Base-by-base conservation (phyloP, 1,140 invertebrate species). In the Sycobia sp. region DNA sequence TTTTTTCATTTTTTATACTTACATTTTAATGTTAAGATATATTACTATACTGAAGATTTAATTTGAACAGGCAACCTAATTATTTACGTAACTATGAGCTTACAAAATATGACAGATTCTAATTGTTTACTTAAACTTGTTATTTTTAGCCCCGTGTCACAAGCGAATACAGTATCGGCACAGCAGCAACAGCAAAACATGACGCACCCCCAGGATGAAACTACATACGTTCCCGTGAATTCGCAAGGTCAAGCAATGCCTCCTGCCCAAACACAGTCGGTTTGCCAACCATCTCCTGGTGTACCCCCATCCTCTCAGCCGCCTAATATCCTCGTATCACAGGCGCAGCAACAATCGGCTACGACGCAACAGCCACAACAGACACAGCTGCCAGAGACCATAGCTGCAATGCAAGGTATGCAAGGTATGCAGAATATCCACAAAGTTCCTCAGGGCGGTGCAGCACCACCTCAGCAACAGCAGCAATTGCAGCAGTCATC, bases 81-180 rank as follows among this genome's bases (percentile, higher is more conserved):
- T n/a, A n/a, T n/a, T n/a, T n/a, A n/a, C n/a, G n/a, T n/a, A n/a
- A n/a, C n/a, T n/a, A n/a, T n/a, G n/a, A n/a, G n/a, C n/a, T n/a
- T n/a, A n/a, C n/a, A n/a, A n/a, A n/a, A n/a, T n/a, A n/a, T n/a
- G n/a, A n/a, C n/a, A n/a, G n/a, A n/a, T 7, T 16, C 8, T 32
- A 4, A 32, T 16, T 20, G n/a, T 10, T 43, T 16, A 14, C 38
- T n/a, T 39, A 9, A 1, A 11, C 22, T 46, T 25, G 7, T 46
- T 13, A 4, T 18, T 57, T 63, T 34, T 27, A 65, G 62, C 13
- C 27, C 62, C 49, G 47, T 54, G 20, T 14, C 62, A 18, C 69
- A 69, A 49, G 71, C 83, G 49, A 85, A 80, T 70, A 86, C 82
- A 73, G 82, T 82, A 66, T 81, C 84, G 49, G 68, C 78, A 4